phyloP scores from a whole-genome alignment of 2,113 vertebrate species.

The Bucco capensis region DNA sequence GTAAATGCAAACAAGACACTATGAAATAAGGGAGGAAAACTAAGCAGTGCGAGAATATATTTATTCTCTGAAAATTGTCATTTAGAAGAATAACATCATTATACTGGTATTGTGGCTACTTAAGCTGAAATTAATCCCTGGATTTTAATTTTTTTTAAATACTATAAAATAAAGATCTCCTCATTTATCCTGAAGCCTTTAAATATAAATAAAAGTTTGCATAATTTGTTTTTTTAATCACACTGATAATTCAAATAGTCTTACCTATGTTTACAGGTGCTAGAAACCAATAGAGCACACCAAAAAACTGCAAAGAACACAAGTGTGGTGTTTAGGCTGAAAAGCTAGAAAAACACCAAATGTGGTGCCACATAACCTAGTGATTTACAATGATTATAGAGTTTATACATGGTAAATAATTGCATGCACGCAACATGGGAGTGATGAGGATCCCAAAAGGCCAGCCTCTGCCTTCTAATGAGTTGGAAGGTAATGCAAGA shows the following conservation, averaged over 20 bases:
- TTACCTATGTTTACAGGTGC: neutral
- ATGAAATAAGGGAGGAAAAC: neutral
- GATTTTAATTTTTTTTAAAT: neutral
- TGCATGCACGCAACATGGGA: neutral
- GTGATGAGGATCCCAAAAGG: neutral
- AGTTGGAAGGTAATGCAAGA: neutral
- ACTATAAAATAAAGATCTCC: neutral
- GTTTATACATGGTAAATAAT: neutral
- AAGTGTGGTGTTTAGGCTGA: neutral
- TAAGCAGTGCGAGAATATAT: neutral
- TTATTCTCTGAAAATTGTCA: neutral
- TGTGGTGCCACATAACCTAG: neutral
- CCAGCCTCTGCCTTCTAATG: neutral
- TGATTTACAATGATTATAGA: neutral
- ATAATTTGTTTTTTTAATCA: neutral
- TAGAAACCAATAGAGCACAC: neutral
- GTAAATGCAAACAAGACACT: neutral
- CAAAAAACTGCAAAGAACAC: neutral
- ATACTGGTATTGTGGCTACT: neutral
- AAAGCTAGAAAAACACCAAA: neutral
- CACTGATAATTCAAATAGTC: neutral
- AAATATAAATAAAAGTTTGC: neutral
- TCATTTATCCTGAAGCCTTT: neutral
- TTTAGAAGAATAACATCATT: neutral
- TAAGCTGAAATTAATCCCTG: neutral